Conservation (phyloP, 2,113 vertebrate genomes). For the Phylloscopus whistleri region DNA sequence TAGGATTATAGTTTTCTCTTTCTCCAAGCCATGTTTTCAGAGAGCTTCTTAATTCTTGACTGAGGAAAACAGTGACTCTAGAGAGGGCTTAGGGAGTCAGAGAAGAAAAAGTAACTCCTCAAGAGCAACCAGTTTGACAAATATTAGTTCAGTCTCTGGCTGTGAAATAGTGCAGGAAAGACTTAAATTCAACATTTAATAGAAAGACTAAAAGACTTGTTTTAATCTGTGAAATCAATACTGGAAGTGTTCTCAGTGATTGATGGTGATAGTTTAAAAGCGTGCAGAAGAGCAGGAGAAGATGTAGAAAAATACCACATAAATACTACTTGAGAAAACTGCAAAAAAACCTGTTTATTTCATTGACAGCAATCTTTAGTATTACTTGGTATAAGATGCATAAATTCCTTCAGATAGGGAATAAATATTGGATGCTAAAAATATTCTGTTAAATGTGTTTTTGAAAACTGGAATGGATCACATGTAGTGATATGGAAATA, state of each 20-base stretch:
- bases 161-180: not conserved
- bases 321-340: not conserved
- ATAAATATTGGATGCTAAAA: not conserved
- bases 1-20: not conserved
- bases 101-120: not conserved
- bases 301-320: not conserved
- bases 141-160: not conserved
- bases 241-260: not conserved
- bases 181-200: not conserved
- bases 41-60: not conserved
- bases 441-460: not conserved
- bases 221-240: not conserved
- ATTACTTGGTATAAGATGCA: not conserved
- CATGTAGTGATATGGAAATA: not conserved
- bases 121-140: not conserved
- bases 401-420: not conserved
- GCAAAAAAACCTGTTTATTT: not conserved
- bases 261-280: not conserved
- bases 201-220: not conserved
- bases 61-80: not conserved
- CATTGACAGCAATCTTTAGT: not conserved
- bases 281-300: not conserved
- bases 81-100: not conserved
- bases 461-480: not conserved
- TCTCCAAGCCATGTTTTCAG: not conserved